A percentile compares a stretch with the other conserved stretches of the same genome.
Conservation (phyloP, 2,888 invertebrate species). For the Melanotus villosus region DNA sequence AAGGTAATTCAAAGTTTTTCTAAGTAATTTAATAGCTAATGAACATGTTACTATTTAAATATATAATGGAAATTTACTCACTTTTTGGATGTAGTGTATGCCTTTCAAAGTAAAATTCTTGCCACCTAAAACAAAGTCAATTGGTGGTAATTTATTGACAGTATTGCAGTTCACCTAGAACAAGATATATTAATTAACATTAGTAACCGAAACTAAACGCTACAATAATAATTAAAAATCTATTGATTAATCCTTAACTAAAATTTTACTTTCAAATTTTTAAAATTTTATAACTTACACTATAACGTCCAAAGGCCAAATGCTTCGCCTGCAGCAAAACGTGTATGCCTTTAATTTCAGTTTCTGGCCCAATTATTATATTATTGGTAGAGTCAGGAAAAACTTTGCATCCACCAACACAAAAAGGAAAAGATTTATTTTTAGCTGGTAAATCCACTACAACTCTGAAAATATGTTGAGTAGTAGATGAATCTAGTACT, state of each 20-base stretch:
- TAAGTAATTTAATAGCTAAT: too few relatives aligned
- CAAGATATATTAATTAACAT: too few relatives aligned
- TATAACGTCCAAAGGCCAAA: slow-evolving; percentile 57
- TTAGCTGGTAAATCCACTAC: slow-evolving; percentile 37
- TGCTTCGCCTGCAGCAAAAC: slow-evolving; percentile 63
- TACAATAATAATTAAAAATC: too few relatives aligned
- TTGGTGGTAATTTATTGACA: slow-evolving; percentile 73
- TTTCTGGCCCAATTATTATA: slow-evolving; percentile 66
- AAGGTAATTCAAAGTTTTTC: too few relatives aligned
- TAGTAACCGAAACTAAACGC: too few relatives aligned
- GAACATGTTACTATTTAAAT: neutral
- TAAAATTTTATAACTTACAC: slow-evolving; percentile 52
- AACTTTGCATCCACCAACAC: slow-evolving; percentile 64
- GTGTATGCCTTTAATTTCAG: slow-evolving; percentile 66
- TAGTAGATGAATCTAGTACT: too few relatives aligned
- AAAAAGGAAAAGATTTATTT: slow-evolving; percentile 58
- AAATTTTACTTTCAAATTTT: too few relatives aligned
- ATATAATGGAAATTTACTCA: slow-evolving; percentile 52
- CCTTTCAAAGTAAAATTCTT: slow-evolving; percentile 73
- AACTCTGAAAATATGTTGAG: slow-evolving; percentile 52
- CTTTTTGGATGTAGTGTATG: slow-evolving; percentile 73
- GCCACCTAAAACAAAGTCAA: slow-evolving; percentile 74
- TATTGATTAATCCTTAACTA: too few relatives aligned
- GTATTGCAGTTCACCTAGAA: slow-evolving; percentile 74
- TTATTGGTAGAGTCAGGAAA: slow-evolving; percentile 68